Base-by-base conservation (phyloP, 2,888 invertebrate species). In the Odontothrips loti region DNA sequence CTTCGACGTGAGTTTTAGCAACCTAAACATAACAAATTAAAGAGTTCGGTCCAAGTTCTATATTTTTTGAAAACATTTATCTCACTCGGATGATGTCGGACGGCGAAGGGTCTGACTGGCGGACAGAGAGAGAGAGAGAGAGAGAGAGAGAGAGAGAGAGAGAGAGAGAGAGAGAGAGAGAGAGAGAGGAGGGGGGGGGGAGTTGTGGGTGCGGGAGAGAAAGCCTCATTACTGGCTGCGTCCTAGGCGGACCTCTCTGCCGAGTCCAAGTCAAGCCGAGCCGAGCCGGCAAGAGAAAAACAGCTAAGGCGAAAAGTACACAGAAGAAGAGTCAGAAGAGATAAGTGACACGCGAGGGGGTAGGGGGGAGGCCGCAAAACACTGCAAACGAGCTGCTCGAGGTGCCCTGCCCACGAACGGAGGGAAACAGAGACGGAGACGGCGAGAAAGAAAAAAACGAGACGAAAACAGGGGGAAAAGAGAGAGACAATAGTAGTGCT, bases 301-400 rank as follows among this genome's bases (percentile, higher is more conserved):
- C 68, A 27, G 68, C 68, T 75, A 75, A 75, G 68, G 68, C 68
- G 68, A 75, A 75, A 75, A 75, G 68, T 75, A 75, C 68, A 75
- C 68, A 75, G 68, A 75, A 23, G 68, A 68, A 75, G 68, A 75
- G 68, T 75, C 68, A 75, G 68, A 75, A 27, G 68, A 75, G 68
- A 75, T 75, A 75, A 75, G 68, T 75, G 68, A 75, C 68, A 75
- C 68, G 9, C n/a, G 68, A n/a, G 68, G 12, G 68, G 68, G 68
- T 23, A 75, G 27, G 68, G 23, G 68, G 23, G 23, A 75, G 27
- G 68, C 68, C 68, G 23, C 68, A 75, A 75, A 75, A 75, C 68
- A 75, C 68, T 75, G 68, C 68, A 75, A 75, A 75, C 68, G 68
- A 75, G 68, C 68, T 75, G 27, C 23, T 75, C 23, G 23, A 75